A percentile compares a stretch with the other conserved stretches of the same genome.
phyloP scores from a whole-genome alignment of 2,113 vertebrate genomes.

The Gorilla gorilla region DNA sequence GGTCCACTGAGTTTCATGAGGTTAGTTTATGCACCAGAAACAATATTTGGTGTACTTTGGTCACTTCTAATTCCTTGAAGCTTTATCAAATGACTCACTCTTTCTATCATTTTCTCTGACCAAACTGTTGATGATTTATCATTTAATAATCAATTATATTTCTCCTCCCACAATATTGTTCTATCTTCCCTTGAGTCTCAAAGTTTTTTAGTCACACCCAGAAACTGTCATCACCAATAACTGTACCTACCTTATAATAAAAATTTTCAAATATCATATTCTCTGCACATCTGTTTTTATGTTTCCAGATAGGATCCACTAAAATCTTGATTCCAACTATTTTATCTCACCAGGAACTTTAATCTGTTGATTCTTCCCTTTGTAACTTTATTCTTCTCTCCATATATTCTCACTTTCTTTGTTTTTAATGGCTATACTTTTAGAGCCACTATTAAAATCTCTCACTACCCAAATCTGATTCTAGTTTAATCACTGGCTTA shows the following conservation, averaged over 20 bases:
- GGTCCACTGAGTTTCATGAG: accelerated
- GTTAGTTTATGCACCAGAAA: background rate
- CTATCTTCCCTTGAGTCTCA: background rate
- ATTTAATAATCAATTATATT: background rate
- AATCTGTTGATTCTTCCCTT: background rate
- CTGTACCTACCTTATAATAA: background rate
- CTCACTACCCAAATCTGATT: background rate
- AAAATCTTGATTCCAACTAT: background rate
- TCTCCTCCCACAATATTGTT: background rate
- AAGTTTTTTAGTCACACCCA: background rate
- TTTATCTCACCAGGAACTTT: background rate
- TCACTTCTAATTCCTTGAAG: background rate
- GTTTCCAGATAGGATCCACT: background rate
- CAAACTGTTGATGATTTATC: background rate
- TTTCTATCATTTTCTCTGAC: background rate
- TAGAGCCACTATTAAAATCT: background rate
- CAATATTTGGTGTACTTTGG: background rate
- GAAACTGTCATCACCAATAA: background rate
- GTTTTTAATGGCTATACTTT: background rate
- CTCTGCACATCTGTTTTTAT: background rate
- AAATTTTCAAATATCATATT: background rate
- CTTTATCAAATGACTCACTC: background rate
- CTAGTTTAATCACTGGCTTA: background rate
- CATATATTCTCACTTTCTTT: background rate
- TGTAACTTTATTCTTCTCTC: background rate